Conservation (phyloP, 2,797 vertebrate genomes). For the Lepus oiostolus region DNA sequence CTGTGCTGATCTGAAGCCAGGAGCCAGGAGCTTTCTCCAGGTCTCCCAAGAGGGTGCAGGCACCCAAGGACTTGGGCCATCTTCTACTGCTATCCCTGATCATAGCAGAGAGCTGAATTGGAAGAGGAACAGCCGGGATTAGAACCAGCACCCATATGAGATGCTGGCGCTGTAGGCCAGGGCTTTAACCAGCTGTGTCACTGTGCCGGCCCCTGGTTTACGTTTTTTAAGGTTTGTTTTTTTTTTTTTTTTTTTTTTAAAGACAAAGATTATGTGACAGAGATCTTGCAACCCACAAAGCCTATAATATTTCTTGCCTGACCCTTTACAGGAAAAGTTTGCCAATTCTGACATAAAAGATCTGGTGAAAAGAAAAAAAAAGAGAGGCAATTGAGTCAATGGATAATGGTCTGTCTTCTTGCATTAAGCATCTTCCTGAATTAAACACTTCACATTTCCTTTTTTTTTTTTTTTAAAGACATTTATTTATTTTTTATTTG, state of each 20-base stretch:
- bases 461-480: conserved; percentile 25
- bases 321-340: conserved; percentile 22
- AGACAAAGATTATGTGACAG: not conserved
- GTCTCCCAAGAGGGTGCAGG: too few species aligned
- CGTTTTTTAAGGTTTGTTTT: not conserved
- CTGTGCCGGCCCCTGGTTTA: not conserved
- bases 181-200: too few species aligned
- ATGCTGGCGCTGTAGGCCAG: too few species aligned
- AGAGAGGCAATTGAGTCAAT: not conserved
- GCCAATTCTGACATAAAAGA: conserved; percentile 40
- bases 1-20: too few species aligned
- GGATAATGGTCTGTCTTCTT: conserved; percentile 40
- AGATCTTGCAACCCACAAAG: conserved; percentile 12
- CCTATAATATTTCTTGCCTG: conserved; percentile 33
- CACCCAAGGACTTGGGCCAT: too few species aligned
- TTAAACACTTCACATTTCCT: conserved; percentile 45
- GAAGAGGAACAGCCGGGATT: too few species aligned
- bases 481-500: too few species aligned
- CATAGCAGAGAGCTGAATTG: too few species aligned
- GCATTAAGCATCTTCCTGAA: conserved; percentile 39
- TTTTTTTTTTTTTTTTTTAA: too few species aligned
- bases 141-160: too few species aligned
- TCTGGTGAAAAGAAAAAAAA: conserved; percentile 40
- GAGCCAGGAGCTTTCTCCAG: too few species aligned
- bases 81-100: too few species aligned